phyloP scores from a whole-genome alignment of 2,888 invertebrate genomes.

The Caenorhabditis sulstoni region DNA sequence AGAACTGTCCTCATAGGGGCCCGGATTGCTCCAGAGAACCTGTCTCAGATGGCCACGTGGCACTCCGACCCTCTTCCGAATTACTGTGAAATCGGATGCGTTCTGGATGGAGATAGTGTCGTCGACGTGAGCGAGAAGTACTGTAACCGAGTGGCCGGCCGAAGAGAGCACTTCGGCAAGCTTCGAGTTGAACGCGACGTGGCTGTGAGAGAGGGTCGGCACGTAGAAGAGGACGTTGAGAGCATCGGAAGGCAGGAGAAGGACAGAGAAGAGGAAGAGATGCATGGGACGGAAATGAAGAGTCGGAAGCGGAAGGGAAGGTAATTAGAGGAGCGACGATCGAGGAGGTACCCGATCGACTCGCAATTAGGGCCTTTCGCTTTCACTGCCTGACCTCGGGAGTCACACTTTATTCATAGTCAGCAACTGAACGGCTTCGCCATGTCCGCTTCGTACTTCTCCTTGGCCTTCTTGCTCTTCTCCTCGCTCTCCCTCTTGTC shows the following conservation, averaged over 20 bases:
- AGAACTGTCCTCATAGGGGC: constrained; percentile 73
- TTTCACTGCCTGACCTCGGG: not conserved
- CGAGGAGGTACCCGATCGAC: not conserved
- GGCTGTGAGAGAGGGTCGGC: constrained; percentile 76
- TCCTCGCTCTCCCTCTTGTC: constrained; percentile 63
- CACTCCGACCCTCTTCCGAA: constrained; percentile 66
- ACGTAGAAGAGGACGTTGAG: constrained; percentile 73
- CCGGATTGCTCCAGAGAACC: constrained; percentile 77
- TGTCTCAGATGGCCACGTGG: constrained; percentile 59
- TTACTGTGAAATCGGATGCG: constrained; percentile 29
- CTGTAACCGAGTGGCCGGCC: constrained; percentile 70
- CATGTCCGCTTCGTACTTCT: constrained; percentile 62
- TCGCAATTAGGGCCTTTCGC: not conserved
- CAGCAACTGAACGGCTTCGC: constrained; percentile 64
- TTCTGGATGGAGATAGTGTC: constrained; percentile 43
- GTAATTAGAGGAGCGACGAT: not conserved
- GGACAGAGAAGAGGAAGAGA: not conserved
- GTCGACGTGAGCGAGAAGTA: constrained; percentile 63
- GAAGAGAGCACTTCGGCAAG: constrained; percentile 68
- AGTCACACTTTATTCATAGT: not conserved
- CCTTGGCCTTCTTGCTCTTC: constrained; percentile 60
- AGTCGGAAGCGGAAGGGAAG: not conserved
- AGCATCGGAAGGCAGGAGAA: not conserved
- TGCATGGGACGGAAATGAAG: not conserved
- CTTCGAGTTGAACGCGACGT: constrained; percentile 75